Conservation (phyloP, 2,797 vertebrate species). For the Gymnocypris eckloni region DNA sequence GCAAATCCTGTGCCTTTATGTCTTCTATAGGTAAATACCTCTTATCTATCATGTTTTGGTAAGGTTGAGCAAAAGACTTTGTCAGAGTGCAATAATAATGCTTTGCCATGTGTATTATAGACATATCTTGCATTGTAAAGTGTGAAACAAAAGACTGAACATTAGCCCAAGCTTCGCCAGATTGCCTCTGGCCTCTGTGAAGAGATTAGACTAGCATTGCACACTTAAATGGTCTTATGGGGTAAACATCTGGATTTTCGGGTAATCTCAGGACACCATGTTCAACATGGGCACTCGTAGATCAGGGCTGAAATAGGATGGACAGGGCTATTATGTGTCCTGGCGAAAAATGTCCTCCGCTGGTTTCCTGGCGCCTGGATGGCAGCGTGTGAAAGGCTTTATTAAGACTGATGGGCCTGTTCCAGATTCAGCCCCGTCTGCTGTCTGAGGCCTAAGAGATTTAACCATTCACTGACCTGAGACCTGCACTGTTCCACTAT, state of each 20-base stretch:
- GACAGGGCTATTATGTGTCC: slow-evolving; percentile 59
- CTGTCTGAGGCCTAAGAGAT: slow-evolving; percentile 51
- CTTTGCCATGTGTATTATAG: not conserved
- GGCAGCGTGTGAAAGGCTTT: slow-evolving; percentile 63
- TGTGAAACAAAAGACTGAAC: not conserved
- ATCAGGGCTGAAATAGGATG: slow-evolving; percentile 48
- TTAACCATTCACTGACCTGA: slow-evolving; percentile 45
- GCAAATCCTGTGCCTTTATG: not conserved
- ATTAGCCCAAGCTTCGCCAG: not conserved
- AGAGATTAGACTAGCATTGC: slow-evolving; percentile 29
- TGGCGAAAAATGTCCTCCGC: slow-evolving; percentile 57
- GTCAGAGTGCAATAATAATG: not conserved
- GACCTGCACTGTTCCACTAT: slow-evolving; percentile 18
- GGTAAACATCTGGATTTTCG: not conserved
- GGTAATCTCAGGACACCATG: slow-evolving; percentile 17
- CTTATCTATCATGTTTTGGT: not conserved
- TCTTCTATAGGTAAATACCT: not conserved
- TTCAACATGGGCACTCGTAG: slow-evolving; percentile 48
- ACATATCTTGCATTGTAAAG: not conserved
- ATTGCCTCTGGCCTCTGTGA: not conserved
- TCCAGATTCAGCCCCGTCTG: slow-evolving; percentile 58
- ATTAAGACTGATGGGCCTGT: slow-evolving; percentile 67
- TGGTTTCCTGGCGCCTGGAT: slow-evolving; percentile 68
- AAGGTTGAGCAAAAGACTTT: not conserved
- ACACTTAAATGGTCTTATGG: not conserved